A percentile compares a stretch with the other conserved stretches of the same genome.
Evolutionary conservation across 2,113 vertebrate genomes (phyloP).

Genomic region (Mormoops blainvillei): DNA sequence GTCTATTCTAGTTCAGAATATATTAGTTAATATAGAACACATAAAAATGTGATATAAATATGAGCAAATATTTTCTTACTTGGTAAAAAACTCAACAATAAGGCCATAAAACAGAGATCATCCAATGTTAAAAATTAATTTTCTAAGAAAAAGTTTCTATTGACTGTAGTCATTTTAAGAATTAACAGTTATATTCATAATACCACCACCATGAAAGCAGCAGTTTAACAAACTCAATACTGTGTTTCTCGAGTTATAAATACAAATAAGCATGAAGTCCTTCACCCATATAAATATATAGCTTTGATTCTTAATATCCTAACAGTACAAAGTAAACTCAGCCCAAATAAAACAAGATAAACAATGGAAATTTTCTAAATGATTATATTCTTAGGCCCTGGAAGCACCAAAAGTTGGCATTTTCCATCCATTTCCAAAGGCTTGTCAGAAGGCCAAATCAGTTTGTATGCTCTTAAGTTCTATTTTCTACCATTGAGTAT

Average conservation of each 20-base stretch:
- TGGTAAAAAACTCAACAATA: background rate
- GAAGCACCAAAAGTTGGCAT: background rate
- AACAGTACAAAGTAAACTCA: background rate
- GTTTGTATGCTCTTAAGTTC: background rate
- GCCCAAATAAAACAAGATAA: conserved; percentile 8
- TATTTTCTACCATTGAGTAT: background rate
- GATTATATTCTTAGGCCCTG: background rate
- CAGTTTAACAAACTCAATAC: background rate
- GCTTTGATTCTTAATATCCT: background rate
- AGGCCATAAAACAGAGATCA: background rate
- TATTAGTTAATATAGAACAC: background rate
- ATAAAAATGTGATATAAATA: background rate
- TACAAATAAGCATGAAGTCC: background rate
- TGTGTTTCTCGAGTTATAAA: background rate
- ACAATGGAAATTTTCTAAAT: background rate
- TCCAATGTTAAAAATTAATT: conserved; percentile 12
- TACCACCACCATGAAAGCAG: background rate
- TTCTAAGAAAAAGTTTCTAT: background rate
- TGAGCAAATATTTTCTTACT: background rate
- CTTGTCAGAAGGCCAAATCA: background rate
- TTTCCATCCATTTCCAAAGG: background rate
- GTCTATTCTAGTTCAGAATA: background rate
- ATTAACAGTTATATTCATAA: background rate
- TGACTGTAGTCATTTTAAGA: background rate
- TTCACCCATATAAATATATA: background rate